Evolutionary conservation across 2,888 invertebrate genomes (phyloP), one percentile per base, ranked within the genome.

Genomic region (Graphium colonna): DNA sequence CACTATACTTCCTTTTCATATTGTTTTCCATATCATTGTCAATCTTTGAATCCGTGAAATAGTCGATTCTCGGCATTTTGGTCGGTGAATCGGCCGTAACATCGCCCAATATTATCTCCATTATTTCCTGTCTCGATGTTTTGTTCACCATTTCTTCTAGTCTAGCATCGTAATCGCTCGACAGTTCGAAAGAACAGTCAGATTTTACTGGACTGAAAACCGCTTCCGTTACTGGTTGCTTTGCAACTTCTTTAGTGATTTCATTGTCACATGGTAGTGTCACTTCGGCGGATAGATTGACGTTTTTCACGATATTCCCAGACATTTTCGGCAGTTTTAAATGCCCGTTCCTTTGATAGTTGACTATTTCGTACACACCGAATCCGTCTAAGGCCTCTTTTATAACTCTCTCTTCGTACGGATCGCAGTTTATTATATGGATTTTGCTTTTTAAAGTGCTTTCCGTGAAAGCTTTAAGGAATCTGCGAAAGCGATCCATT

Each of bases 101-200:
- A 26, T 71, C 79, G n/a, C 90, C 90, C 13, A 90, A 76, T 59
- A 90, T 90, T 10, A 90, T 90, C 52, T 90, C 89, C 86, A 90
- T 82, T 1, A 90, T 85, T 69, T 90, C 78, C 63, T 86, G 80
- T 9, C 86, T 67, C 0, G 90, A 88, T 13, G 89, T 83, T 43
- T 79, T 85, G 15, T 80, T 84, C 0, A 90, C 81, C 79, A 83
- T 86, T 49, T 90, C 87, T 62, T 87, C 77, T 52, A 90, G 72
- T 65, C 80, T 86, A 1, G 82, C 75, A 63, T 85, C 82, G 51
- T 88, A 89, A 67, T 90, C 89, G 52, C 76, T 84, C 0, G 80
- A 79, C 0, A 89, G 46, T 47, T 89, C 89, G 26, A 88, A 87
- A 0, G 88, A 88, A 52, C 85, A 87, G 60, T 88, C 88, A 0